phyloP scores from a whole-genome alignment of 1,140 invertebrate species.

The Drosophila nigrodunni region DNA sequence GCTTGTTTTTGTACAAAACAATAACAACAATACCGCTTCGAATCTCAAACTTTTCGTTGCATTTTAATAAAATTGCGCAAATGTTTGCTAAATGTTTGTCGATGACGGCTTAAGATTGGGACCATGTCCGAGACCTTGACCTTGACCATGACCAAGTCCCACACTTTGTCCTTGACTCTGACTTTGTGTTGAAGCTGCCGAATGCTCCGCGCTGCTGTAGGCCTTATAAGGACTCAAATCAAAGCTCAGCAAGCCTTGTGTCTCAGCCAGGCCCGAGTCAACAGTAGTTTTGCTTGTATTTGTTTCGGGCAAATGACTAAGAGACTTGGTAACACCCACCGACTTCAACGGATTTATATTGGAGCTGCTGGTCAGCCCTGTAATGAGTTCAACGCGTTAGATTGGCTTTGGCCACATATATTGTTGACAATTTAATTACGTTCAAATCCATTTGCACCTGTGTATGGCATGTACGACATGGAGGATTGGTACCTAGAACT shows the following conservation, averaged over 20 bases:
- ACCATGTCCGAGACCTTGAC: neutral
- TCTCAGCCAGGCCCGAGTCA: constrained; percentile 7
- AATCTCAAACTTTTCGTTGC: constrained; percentile 33
- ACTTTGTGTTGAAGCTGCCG: constrained; percentile 10
- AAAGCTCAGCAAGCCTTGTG: constrained; percentile 22
- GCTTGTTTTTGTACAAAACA: constrained; percentile 17
- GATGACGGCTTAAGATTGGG: constrained; percentile 25
- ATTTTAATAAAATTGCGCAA: constrained; percentile 30
- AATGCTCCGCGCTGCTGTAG: constrained; percentile 29
- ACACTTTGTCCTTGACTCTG: no score
- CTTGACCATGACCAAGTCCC: no score
- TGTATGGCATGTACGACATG: constrained; percentile 49
- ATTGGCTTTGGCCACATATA: no score
- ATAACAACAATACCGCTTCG: constrained; percentile 31
- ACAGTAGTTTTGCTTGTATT: constrained; percentile 7
- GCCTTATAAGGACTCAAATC: constrained; percentile 34
- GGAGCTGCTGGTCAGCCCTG: constrained; percentile 30
- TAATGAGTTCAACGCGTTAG: constrained; percentile 2
- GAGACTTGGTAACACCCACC: constrained; percentile 28
- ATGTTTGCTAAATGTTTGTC: constrained; percentile 61
- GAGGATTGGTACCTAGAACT: constrained; percentile 42
- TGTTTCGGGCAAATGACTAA: constrained; percentile 46
- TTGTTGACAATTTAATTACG: constrained; percentile 24
- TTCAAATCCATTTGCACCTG: constrained; percentile 53
- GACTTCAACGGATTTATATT: constrained; percentile 27